These are phyloP conservation scores for Puma concolor DNA, from an alignment of 2,113 vertebrate genomes.

Conservation along the genomic window DNA sequence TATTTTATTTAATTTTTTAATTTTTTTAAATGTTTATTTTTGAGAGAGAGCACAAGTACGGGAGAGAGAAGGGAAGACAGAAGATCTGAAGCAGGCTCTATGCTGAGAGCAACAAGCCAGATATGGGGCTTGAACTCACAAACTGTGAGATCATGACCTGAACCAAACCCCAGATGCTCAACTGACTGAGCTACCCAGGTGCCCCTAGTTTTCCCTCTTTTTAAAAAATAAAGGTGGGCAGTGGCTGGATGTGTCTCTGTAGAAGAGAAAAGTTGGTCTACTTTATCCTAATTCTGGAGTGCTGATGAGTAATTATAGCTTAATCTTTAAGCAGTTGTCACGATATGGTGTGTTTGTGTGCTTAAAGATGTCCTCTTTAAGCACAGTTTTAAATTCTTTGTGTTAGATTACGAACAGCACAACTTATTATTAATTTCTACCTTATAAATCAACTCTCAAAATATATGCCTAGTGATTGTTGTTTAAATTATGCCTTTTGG, in stretches of 20 bases:
- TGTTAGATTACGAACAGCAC: background rate
- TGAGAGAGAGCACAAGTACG: no score
- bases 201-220: background rate
- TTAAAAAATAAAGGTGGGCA: background rate
- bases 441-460: conserved; percentile 15
- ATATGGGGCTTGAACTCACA: no score
- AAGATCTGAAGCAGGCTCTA: no score
- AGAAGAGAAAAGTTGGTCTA: background rate
- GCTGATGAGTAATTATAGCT: background rate
- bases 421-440: background rate
- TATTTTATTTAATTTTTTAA: no score
- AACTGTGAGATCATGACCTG: no score
- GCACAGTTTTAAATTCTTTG: background rate
- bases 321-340: background rate
- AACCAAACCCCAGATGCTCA: no score
- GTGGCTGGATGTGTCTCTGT: background rate
- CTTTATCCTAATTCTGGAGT: background rate
- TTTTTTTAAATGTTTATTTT: no score
- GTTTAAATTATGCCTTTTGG: conserved; percentile 57
- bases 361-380: background rate
- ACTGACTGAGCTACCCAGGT: no score
- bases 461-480: conserved; percentile 9
- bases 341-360: background rate
- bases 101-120: no score
- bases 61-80: no score